Evolutionary conservation across 2,888 invertebrate genomes (phyloP).

Genomic region (Poecilus cupreus): DNA sequence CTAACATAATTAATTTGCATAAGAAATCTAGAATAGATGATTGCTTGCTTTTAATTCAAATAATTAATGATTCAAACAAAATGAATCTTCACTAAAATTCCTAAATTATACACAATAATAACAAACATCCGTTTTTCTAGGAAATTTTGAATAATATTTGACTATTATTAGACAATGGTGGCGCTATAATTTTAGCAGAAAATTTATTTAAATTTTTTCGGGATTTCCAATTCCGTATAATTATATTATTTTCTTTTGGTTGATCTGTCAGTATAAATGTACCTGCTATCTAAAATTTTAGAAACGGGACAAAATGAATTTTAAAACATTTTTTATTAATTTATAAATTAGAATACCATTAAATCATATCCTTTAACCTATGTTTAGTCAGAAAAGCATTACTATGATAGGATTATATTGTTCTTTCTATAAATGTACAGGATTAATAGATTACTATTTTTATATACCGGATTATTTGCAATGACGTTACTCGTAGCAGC

Average conservation of each 20-base stretch:
- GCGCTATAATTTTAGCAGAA: constrained; percentile 17
- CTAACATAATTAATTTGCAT: constrained; percentile 51
- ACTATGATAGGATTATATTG: no score
- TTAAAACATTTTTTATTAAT: no score
- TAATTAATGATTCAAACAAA: constrained; percentile 31
- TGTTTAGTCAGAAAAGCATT: no score
- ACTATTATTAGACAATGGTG: background rate
- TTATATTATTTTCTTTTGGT: background rate
- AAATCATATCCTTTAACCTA: no score
- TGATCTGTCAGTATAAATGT: constrained; percentile 7
- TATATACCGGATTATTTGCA: no score
- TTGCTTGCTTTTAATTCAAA: constrained; percentile 7
- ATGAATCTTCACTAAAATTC: background rate
- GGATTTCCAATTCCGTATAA: background rate
- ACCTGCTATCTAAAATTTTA: background rate
- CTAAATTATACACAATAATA: constrained; percentile 34
- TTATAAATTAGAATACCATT: no score
- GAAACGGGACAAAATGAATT: background rate
- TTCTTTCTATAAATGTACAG: no score
- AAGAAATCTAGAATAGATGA: background rate
- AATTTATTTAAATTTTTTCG: background rate
- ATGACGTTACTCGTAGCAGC: no score
- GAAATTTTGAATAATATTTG: background rate
- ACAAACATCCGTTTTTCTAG: constrained; percentile 27
- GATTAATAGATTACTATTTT: no score